Conservation (phyloP, 2,888 invertebrate species). For the Lacanobia wlatinum region DNA sequence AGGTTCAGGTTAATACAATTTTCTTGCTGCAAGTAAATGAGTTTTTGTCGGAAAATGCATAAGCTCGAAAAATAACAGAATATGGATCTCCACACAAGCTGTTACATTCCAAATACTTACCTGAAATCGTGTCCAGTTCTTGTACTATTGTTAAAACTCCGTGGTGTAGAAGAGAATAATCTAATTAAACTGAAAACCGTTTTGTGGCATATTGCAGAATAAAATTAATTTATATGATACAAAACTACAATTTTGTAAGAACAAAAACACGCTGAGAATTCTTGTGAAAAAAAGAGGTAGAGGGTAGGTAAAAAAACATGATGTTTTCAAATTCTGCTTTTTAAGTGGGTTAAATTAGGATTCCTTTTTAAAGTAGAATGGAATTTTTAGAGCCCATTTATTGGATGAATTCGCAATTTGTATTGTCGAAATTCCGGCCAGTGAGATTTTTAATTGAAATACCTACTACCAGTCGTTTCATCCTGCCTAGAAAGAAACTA, state of each 20-base stretch:
- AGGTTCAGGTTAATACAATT: not conserved
- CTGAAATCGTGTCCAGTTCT: not conserved
- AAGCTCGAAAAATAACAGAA: slow-evolving; percentile 6
- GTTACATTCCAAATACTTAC: not conserved
- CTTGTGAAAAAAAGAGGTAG: not conserved
- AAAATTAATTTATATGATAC: not conserved
- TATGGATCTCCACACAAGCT: not conserved
- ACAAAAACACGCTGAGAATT: not conserved
- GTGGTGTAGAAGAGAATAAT: not conserved
- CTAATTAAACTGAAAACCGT: slow-evolving; percentile 3
- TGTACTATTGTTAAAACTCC: slow-evolving; percentile 5
- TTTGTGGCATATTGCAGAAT: not conserved
- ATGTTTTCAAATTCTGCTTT: not conserved
- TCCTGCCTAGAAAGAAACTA: not conserved
- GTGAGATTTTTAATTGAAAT: slow-evolving; percentile 20
- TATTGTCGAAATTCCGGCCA: not conserved
- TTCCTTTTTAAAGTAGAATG: not conserved
- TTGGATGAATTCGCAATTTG: slow-evolving; percentile 12
- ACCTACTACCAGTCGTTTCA: not conserved
- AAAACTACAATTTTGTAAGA: not conserved
- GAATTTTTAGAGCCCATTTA: slow-evolving; percentile 17
- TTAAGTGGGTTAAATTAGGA: not conserved
- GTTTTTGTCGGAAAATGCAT: not conserved
- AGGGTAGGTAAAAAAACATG: not conserved
- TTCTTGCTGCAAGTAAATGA: not conserved